Evolutionary conservation across 2,113 vertebrate genomes (phyloP).

Genomic region (Nesoenas mayeri): DNA sequence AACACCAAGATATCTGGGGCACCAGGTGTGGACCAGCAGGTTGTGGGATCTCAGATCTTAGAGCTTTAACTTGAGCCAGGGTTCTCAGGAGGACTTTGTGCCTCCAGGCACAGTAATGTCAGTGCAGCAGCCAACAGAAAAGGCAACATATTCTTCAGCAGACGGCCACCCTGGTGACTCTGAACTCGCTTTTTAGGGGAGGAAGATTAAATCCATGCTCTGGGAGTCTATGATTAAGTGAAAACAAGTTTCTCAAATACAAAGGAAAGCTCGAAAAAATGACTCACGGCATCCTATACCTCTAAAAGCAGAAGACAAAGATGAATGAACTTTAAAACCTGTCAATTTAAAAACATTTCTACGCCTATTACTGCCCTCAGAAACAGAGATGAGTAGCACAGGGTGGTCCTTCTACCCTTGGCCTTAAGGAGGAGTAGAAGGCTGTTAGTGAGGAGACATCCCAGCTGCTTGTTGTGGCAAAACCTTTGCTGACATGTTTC

Average conservation of each 20-base stretch:
- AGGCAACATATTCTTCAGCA: not conserved
- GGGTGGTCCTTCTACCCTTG: not conserved
- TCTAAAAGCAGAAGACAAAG: not conserved
- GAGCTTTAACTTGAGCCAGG: not conserved
- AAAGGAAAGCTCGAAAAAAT: not conserved
- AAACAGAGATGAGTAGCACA: not conserved
- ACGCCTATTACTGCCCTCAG: not conserved
- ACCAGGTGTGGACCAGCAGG: not conserved
- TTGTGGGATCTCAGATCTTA: not conserved
- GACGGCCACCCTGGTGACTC: not conserved
- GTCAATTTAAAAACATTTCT: not conserved
- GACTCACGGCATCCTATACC: not conserved
- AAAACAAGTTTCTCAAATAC: not conserved
- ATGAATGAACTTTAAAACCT: not conserved
- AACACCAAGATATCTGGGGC: not conserved
- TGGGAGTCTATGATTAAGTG: not conserved
- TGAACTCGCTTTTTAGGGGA: not conserved
- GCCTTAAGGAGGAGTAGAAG: not conserved
- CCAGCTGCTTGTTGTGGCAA: not conserved
- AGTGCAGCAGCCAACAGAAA: not conserved
- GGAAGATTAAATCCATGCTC: not conserved
- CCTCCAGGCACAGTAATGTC: not conserved
- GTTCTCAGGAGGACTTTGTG: not conserved
- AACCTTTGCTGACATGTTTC: rapidly evolving
- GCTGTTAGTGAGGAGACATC: not conserved